These are phyloP conservation scores for Atta texana DNA, from an alignment of 1,140 invertebrate species.

Conservation along the genomic window DNA sequence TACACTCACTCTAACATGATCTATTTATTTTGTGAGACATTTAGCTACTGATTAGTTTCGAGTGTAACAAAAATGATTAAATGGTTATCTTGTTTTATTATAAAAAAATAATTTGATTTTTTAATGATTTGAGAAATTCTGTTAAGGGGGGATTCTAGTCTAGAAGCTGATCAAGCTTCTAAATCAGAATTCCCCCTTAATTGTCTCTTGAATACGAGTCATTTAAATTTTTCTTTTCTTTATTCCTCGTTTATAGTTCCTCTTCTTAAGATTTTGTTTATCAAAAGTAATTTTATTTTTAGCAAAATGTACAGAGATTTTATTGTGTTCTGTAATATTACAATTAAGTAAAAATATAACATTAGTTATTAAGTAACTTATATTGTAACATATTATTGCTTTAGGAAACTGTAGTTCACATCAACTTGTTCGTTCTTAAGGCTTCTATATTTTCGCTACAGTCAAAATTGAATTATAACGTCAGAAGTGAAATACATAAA, in stretches of 20 bases:
- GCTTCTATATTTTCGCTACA: not conserved
- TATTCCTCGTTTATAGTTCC: not conserved
- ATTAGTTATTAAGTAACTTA: slow-evolving; percentile 48
- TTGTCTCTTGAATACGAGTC: not conserved
- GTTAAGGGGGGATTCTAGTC: no score
- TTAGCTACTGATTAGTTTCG: not conserved
- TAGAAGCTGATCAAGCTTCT: no score
- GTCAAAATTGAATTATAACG: not conserved
- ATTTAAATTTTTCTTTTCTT: not conserved
- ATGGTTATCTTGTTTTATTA: not conserved
- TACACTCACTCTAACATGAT: not conserved
- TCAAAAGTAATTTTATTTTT: slow-evolving; percentile 27
- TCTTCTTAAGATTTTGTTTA: not conserved
- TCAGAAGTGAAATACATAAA: not conserved
- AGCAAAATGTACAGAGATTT: slow-evolving; percentile 56
- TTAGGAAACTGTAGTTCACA: slow-evolving; percentile 8
- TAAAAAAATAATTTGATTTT: not conserved
- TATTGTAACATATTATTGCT: not conserved
- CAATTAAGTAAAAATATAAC: slow-evolving; percentile 35
- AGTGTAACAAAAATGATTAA: not conserved
- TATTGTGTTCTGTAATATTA: slow-evolving; percentile 41
- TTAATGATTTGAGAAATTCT: not conserved
- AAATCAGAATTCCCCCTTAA: no score
- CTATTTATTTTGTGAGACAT: not conserved
- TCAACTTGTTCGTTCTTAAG: slow-evolving; percentile 25